Evolutionary conservation across 2,888 invertebrate species (phyloP).

Genomic region (Eupithecia tripunctaria): DNA sequence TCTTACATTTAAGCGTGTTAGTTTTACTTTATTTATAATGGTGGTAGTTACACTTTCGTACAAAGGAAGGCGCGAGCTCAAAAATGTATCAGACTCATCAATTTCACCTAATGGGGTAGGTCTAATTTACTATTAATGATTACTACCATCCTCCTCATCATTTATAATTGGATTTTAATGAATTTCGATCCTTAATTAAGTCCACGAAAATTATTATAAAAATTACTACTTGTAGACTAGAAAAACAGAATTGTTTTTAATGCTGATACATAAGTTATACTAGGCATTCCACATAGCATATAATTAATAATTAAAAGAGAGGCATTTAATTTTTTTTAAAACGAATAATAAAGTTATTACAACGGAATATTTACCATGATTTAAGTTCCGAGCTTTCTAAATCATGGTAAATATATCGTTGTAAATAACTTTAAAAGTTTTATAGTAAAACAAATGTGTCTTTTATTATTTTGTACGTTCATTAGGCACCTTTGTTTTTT

Average conservation of each 20-base stretch:
- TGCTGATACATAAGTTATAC: not conserved
- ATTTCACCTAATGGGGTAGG: slow-evolving; percentile 39
- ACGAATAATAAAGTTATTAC: too few relatives aligned
- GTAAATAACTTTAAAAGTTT: too few relatives aligned
- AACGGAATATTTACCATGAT: too few relatives aligned
- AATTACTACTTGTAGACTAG: not conserved
- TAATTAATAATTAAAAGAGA: too few relatives aligned
- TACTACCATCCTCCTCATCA: not conserved
- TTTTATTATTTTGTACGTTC: too few relatives aligned
- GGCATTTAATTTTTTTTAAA: too few relatives aligned
- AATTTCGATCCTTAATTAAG: not conserved
- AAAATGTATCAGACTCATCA: slow-evolving; percentile 34
- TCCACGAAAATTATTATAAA: not conserved
- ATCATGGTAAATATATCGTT: too few relatives aligned
- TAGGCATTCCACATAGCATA: not conserved
- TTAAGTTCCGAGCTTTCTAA: too few relatives aligned
- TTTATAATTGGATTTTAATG: not conserved
- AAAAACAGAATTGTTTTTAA: not conserved
- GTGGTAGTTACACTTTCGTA: not conserved
- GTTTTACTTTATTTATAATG: not conserved
- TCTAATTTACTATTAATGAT: slow-evolving; percentile 1
- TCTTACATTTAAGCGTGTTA: not conserved
- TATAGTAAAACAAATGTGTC: too few relatives aligned
- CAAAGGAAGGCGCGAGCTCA: not conserved
- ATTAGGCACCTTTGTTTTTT: too few relatives aligned